Base-by-base conservation (phyloP, 2,113 vertebrate species). In the Nothocercus nigrocapillus region DNA sequence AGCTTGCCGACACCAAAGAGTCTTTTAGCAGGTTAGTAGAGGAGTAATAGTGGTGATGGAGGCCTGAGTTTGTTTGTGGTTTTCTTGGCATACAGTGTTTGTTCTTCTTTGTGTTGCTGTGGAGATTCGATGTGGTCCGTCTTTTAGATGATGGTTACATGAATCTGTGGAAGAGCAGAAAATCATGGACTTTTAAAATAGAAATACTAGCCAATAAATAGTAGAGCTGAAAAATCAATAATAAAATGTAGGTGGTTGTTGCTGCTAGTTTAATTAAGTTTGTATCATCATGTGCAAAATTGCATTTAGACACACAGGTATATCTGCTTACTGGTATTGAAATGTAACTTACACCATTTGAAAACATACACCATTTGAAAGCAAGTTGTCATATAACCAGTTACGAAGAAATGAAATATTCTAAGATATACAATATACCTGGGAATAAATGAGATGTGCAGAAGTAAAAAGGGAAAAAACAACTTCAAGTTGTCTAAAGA, bases 331-430 rank as follows among this genome's bases (percentile, higher is more conserved):
- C 66, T 62, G 20, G 0, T 95, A 87, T 30, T 95, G 93, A 97
- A 95, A 95, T 88, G 94, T 97, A 90, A 53, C 72, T 49, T 74
- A 16, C 16, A 44, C 44, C 15, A 16, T 44, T 44, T 44, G 44
- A 44, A 44, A 44, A 44, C 94, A 36, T 84, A 59, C 75, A 78
- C 87, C 78, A 67, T 90, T 89, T 75, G 85, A 92, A 97, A 97
- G 97, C 40, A 72, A 94, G 93, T 80, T 93, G 97, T 96, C 82
- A 90, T 40, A 73, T 85, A 95, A 92, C 42, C 69, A 93, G 92
- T 96, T 95, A 80, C 96, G 95, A 96, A 97, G 36, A 93, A 95
- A 94, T 95, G 96, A 97, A 97, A 93, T 97, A 96, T 86, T 96
- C 88, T 38, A 63, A 75, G 93, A 92, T 96, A 93, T 84, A 69